A percentile compares a stretch with the other conserved stretches of the same genome.
Evolutionary conservation across 2,888 invertebrate species (phyloP).

Genomic region (Alviniconcha strummeri): DNA sequence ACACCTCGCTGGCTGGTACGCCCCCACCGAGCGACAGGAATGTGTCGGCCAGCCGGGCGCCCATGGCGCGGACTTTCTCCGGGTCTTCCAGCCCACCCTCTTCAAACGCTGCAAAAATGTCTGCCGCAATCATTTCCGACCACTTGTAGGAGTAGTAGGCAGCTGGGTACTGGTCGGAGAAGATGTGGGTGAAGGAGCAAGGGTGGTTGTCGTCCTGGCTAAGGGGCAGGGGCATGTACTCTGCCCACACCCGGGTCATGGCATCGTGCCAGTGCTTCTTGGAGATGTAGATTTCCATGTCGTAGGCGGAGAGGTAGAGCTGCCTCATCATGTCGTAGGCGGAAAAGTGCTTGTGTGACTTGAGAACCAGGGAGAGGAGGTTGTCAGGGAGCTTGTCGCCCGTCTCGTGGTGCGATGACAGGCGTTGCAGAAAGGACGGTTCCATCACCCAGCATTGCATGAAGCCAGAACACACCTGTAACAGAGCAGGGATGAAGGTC

Average conservation of each 20-base stretch:
- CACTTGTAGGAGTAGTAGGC: slow-evolving; percentile 90
- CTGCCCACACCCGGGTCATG: slow-evolving; percentile 85
- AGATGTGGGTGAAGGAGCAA: slow-evolving; percentile 88
- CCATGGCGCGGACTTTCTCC: slow-evolving; percentile 47
- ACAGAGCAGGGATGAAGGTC: neutral
- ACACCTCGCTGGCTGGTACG: slow-evolving; percentile 87
- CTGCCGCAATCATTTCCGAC: slow-evolving; percentile 92
- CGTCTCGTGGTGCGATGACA: slow-evolving; percentile 85
- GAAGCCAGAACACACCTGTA: slow-evolving; percentile 83
- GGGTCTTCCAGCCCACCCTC: slow-evolving; percentile 77
- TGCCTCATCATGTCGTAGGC: slow-evolving; percentile 84
- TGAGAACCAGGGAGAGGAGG: slow-evolving; percentile 74
- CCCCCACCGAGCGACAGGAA: slow-evolving; percentile 89
- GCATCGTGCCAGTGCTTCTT: slow-evolving; percentile 89
- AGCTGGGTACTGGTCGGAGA: slow-evolving; percentile 88
- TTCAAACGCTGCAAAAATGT: slow-evolving; percentile 89
- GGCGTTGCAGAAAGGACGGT: slow-evolving; percentile 76
- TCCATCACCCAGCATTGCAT: slow-evolving; percentile 86
- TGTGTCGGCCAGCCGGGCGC: slow-evolving; percentile 83
- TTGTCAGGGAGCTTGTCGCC: slow-evolving; percentile 83
- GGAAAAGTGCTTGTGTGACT: slow-evolving; percentile 14
- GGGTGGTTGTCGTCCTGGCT: slow-evolving; percentile 89
- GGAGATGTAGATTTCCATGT: slow-evolving; percentile 86
- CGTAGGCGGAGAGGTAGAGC: slow-evolving; percentile 87
- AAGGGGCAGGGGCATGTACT: slow-evolving; percentile 85